Evolutionary conservation across 1,140 invertebrate species (phyloP).

Genomic region (silkworm (Bombyx mori)): ASM3026992v2 NC_085121.1:11574501-11575000

Average conservation of each 20-base stretch:
- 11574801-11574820: slow-evolving; percentile 57
- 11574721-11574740: slow-evolving; percentile 49
- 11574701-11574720: slow-evolving; percentile 34
- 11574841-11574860: slow-evolving; percentile 42
- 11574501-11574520: too few relatives aligned
- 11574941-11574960: slow-evolving; percentile 8
- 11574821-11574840: slow-evolving; percentile 47
- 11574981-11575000: slow-evolving; percentile 11
- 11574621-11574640: too few relatives aligned
- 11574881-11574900: slow-evolving; percentile 27
- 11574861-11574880: slow-evolving; percentile 33
- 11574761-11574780: slow-evolving; percentile 56
- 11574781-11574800: slow-evolving; percentile 61
- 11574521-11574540: too few relatives aligned
- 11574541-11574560: too few relatives aligned
- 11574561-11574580: too few relatives aligned
- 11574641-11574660: slow-evolving; percentile 17
- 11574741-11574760: slow-evolving; percentile 59
- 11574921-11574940: slow-evolving; percentile 19
- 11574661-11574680: slow-evolving; percentile 36
- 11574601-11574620: too few relatives aligned
- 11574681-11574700: slow-evolving; percentile 22
- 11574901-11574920: slow-evolving; percentile 29
- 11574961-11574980: slow-evolving; percentile 32
- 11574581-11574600: too few relatives aligned